A percentile compares a stretch with the other conserved stretches of the same genome.
Conservation (phyloP, 2,113 vertebrate species). For the Cebus imitator region DNA sequence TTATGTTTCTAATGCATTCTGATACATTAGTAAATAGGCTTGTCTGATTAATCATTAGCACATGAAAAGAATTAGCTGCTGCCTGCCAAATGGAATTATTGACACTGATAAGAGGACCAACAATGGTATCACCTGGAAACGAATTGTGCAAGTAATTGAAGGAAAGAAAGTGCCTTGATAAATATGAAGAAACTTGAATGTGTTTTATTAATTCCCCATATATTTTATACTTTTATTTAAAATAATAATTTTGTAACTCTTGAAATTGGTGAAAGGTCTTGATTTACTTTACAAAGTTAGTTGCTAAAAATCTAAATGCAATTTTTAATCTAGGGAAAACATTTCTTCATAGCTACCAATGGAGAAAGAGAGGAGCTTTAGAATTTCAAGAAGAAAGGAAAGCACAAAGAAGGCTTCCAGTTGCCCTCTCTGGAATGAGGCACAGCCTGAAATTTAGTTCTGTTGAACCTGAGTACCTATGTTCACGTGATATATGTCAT, state of each 20-base stretch:
- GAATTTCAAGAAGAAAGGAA: not conserved
- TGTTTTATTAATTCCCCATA: not conserved
- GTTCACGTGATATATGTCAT: not conserved
- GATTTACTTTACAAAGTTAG: not conserved
- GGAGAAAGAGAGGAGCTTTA: not conserved
- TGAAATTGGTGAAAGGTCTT: not conserved
- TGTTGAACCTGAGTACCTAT: not conserved
- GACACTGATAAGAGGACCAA: conserved; percentile 95
- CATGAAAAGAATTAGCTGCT: conserved; percentile 92
- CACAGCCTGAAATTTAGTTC: not conserved
- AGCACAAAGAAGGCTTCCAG: not conserved
- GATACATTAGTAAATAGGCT: conserved; percentile 93
- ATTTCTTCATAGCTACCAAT: not conserved
- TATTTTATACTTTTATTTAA: not conserved
- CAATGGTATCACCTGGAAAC: conserved; percentile 82
- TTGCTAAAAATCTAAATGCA: not conserved
- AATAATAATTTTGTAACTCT: not conserved
- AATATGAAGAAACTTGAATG: not conserved
- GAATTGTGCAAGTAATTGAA: not conserved
- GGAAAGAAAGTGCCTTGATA: not conserved
- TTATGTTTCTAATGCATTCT: conserved; percentile 99
- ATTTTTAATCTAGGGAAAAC: not conserved
- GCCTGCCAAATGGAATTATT: conserved; percentile 97
- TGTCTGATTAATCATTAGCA: conserved; percentile 94
- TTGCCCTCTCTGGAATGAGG: not conserved